phyloP scores from a whole-genome alignment of 2,888 invertebrate genomes.

The Odontocolon sp. region DNA sequence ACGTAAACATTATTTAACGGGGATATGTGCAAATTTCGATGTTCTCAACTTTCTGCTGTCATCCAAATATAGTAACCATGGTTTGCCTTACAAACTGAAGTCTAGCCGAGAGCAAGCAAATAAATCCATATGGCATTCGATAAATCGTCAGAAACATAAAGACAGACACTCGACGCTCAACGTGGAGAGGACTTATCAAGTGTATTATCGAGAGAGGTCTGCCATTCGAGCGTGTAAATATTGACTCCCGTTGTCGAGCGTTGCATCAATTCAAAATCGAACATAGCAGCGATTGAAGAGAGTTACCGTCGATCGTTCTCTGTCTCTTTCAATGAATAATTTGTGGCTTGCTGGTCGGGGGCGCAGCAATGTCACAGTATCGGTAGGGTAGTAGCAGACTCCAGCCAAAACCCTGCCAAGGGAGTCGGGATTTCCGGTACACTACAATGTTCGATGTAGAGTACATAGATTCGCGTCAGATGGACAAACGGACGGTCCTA shows the following conservation, averaged over 20 bases:
- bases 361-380: neutral
- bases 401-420: slow-evolving; percentile 13
- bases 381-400: neutral
- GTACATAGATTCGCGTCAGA: slow-evolving; percentile 19
- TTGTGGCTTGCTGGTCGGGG: slow-evolving; percentile 22
- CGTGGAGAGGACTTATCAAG: slow-evolving; percentile 50
- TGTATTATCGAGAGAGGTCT: slow-evolving; percentile 25
- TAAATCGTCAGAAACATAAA: too few species aligned
- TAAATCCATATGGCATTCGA: too few species aligned
- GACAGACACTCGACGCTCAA: too few species aligned
- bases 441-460: slow-evolving; percentile 24
- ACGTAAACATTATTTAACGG: too few species aligned
- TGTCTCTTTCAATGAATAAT: slow-evolving; percentile 57
- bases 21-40: too few species aligned
- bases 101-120: too few species aligned
- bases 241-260: slow-evolving; percentile 31
- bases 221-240: neutral
- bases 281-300: neutral
- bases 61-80: too few species aligned
- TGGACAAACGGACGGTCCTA: slow-evolving; percentile 15
- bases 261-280: slow-evolving; percentile 17
- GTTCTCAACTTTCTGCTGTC: too few species aligned
- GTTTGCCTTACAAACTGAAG: too few species aligned
- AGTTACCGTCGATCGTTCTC: slow-evolving; percentile 3
- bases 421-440: slow-evolving; percentile 39